Base-by-base conservation (phyloP, 2,888 invertebrate genomes). In the Lasioglossum marginatum region DNA sequence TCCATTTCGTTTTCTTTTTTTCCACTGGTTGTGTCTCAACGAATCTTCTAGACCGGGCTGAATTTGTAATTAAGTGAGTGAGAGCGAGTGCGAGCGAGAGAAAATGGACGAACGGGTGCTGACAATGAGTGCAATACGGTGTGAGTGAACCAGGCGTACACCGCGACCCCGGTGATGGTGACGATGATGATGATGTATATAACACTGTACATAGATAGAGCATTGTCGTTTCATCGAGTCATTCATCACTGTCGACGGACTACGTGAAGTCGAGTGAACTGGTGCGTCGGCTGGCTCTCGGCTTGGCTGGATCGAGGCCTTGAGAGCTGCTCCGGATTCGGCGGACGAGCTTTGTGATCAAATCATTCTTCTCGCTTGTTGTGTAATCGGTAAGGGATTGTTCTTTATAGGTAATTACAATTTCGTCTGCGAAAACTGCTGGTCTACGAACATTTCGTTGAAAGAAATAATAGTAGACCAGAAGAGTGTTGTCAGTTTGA, bases 181-280 rank as follows among this genome's bases (percentile, higher is more conserved):
- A 85, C 77, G 83, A 83, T 83, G 78, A 80, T 77, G 72, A 87
- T 74, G 90, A 83, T 94, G 94, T 94, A 94, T 89, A 94, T 94
- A 94, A 82, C 82, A 71, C 88, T 94, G 94, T 94, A 94, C 90
- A 94, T 94, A 94, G 87, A 89, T 91, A 92, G 92, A 90, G 87
- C 90, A 90, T 92, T 89, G 91, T 92, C 92, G 92, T 93, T 89
- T 89, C 89, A 89, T 88, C 90, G 92, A 89, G 91, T 89, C 89
- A 92, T 91, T 92, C 90, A 88, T 82, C 83, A 81, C 84, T 89
- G 90, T 88, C 89, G 85, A 87, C 78, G 73, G 83, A 74, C 82
- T 86, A 85, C 74, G 87, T 83, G 82, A 87, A 81, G 85, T 84
- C 86, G n/a, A 52, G 77, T 45, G 66, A 74, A 68, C 31, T 48